phyloP scores from a whole-genome alignment of 2,888 invertebrate genomes.

The Andrena praecox region DNA sequence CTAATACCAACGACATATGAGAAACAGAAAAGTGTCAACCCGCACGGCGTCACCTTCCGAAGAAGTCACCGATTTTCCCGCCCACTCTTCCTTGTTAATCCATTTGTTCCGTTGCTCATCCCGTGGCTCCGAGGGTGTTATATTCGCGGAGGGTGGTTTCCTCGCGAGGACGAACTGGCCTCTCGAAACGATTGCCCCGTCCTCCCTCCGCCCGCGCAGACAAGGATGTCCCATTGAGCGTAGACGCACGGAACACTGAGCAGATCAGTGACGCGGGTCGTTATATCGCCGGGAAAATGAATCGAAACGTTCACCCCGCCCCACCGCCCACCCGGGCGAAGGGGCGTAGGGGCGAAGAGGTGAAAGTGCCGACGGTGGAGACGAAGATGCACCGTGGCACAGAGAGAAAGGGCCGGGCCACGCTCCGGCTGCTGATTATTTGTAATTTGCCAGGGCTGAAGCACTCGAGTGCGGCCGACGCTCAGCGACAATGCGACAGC shows the following conservation, averaged over 20 bases:
- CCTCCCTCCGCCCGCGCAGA: neutral
- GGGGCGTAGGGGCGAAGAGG: constrained; percentile 34
- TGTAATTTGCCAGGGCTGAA: constrained; percentile 77
- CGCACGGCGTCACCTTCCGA: neutral
- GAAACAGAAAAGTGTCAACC: neutral
- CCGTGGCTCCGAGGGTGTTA: neutral
- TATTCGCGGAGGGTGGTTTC: neutral
- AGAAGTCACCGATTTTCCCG: constrained; percentile 7
- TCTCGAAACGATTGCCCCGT: constrained; percentile 49
- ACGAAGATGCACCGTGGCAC: constrained; percentile 41
- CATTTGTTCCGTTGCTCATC: constrained; percentile 11
- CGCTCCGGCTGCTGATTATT: constrained; percentile 76
- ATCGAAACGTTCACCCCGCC: constrained; percentile 70
- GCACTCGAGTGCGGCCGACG: constrained; percentile 78
- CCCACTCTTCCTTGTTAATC: constrained; percentile 10
- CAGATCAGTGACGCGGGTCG: constrained; percentile 73
- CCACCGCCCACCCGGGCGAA: no score
- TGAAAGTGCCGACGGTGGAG: constrained; percentile 34
- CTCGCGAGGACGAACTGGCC: constrained; percentile 10
- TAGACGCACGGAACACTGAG: constrained; percentile 55
- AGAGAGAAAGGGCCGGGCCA: constrained; percentile 33
- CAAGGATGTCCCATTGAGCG: constrained; percentile 50
- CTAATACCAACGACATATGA: no score
- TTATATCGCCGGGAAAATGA: constrained; percentile 73
- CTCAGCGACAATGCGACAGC: constrained; percentile 75